Conservation (phyloP, 2,113 vertebrate genomes). For the Myanophis thanlyinensis region DNA sequence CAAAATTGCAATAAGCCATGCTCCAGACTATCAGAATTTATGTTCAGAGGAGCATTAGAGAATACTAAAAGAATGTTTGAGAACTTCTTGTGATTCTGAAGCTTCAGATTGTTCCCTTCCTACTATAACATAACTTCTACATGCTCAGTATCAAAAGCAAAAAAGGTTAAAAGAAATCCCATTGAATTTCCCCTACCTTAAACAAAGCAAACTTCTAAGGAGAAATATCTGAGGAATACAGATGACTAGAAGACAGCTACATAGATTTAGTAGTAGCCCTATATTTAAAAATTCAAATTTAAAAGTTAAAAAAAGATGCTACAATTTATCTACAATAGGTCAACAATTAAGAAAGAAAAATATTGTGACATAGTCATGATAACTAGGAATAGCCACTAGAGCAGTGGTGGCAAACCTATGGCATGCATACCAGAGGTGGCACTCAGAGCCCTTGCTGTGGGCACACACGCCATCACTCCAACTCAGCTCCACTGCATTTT, state of each 20-base stretch:
- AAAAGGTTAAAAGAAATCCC: neutral
- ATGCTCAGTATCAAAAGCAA: neutral
- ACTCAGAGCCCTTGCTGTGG: no score
- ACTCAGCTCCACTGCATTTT: no score
- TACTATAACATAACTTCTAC: neutral
- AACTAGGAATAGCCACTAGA: neutral
- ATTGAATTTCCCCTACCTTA: neutral
- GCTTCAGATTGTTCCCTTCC: neutral
- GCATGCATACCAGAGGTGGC: no score
- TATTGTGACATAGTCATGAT: neutral
- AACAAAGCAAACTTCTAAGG: neutral
- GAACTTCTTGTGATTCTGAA: neutral
- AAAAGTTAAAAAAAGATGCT: neutral
- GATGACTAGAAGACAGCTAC: neutral
- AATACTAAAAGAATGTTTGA: neutral
- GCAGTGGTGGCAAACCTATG: no score
- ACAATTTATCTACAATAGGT: neutral
- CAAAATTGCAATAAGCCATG: neutral
- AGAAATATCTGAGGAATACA: neutral
- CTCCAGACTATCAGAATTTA: neutral
- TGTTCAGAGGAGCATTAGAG: neutral
- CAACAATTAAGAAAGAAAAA: neutral
- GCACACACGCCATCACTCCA: no score
- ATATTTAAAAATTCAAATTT: neutral
- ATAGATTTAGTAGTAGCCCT: no score